Conservation (phyloP, 2,113 vertebrate species). For the Microtus richardsoni region DNA sequence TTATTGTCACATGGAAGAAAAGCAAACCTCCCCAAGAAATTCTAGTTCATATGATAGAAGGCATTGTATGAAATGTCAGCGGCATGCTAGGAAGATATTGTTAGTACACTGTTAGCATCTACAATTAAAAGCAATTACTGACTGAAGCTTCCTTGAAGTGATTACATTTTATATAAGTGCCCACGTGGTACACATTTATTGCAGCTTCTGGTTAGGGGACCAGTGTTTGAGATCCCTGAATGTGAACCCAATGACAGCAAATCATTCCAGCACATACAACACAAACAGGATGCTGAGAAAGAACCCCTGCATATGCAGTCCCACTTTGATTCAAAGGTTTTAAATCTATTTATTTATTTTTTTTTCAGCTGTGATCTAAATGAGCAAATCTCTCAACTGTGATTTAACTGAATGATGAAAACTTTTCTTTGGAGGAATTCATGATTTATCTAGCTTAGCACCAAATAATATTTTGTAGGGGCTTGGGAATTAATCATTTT, state of each 20-base stretch:
- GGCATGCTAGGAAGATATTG: slow-evolving; percentile 39
- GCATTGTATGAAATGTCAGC: slow-evolving; percentile 47
- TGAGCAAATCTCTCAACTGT: slow-evolving; percentile 72
- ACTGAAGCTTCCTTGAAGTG: not conserved
- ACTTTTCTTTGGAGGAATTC: slow-evolving; percentile 73
- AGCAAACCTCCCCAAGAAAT: slow-evolving; percentile 62
- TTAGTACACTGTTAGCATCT: slow-evolving; percentile 63
- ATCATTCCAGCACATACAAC: slow-evolving; percentile 65
- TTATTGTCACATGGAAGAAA: slow-evolving; percentile 58
- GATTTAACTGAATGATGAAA: slow-evolving; percentile 66
- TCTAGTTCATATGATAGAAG: slow-evolving; percentile 62
- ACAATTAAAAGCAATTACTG: slow-evolving; percentile 56
- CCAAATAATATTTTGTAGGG: slow-evolving; percentile 72
- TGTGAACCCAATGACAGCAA: slow-evolving; percentile 68
- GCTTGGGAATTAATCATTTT: slow-evolving; percentile 80
- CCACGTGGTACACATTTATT: slow-evolving; percentile 60
- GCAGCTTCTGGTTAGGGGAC: slow-evolving; percentile 36
- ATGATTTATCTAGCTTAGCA: slow-evolving; percentile 75
- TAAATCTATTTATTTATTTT: slow-evolving; percentile 78
- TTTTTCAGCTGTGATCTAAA: slow-evolving; percentile 67
- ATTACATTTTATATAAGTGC: slow-evolving; percentile 60
- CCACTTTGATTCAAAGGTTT: slow-evolving; percentile 66
- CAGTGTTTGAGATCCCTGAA: slow-evolving; percentile 56
- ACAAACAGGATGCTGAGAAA: slow-evolving; percentile 73
- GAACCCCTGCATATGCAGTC: slow-evolving; percentile 63